Base-by-base conservation (phyloP, 1,140 invertebrate species). In the Monochamus saltuarius region DNA sequence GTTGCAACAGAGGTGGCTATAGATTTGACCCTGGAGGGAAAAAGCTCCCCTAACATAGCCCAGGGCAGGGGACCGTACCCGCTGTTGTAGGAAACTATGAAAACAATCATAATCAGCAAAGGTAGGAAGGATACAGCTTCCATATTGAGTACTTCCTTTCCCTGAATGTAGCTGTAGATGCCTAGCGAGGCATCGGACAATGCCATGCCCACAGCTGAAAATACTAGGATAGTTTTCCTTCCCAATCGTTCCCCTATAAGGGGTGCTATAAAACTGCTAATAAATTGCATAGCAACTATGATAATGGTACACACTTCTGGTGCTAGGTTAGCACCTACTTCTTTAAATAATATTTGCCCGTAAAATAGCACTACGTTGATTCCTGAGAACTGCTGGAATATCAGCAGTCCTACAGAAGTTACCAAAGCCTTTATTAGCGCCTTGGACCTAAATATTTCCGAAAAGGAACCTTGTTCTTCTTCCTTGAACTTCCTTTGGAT, bases 361-460 rank as follows among this genome's bases (percentile, higher is more conserved):
- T 90, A 92, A 74, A 92, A 92, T 14, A 93, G 82, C 1, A 95
- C 86, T 4, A 88, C 88, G 74, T 92, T 93, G 67, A 90, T 90
- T n/a, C 91, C 91, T 1, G 85, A 87, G 8, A 91, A 76, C 74
- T 91, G 89, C 68, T 91, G 89, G 73, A 89, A 87, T 49, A 83
- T 75, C 50, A 90, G 85, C 36, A 94, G 76, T 1, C 83, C 82
- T 54, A 86, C 82, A 0, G 85, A 86, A 36, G 90, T 86, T 39
- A 87, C 78, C 49, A 94, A 75, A 0, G 85, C 87, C 61, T 85
- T 87, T 11, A 81, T 77, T 72, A 69, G 8, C 72, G 55, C 9
- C 64, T 55, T 7, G 66, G 39, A 55, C 70, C 66, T 35, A 78
- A 40, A 54, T 69, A 19, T 63, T 67, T 75, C 74, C 88, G 85